phyloP scores from a whole-genome alignment of 1,140 invertebrate genomes.

The Zaprionus kolodkinae region DNA sequence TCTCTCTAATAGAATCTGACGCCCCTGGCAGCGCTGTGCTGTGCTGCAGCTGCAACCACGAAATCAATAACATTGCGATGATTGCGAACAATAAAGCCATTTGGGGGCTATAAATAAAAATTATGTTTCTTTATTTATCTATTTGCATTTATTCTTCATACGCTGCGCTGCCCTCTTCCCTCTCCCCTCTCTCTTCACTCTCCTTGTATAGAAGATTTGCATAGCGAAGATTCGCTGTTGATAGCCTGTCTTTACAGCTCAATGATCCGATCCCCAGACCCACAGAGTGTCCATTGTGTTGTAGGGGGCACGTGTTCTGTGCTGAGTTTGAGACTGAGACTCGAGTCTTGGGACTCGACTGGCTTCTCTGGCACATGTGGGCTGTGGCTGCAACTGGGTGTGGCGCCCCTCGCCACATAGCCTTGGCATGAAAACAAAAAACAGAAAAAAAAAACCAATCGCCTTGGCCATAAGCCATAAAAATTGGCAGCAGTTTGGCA shows the following conservation, averaged over 20 bases:
- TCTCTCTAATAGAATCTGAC: conserved; percentile 48
- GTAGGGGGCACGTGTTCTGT: conserved; percentile 32
- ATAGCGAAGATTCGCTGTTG: conserved; percentile 60
- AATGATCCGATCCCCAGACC: conserved; percentile 24
- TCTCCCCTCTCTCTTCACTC: neutral
- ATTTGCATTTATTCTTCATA: conserved; percentile 54
- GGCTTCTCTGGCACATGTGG: conserved; percentile 43
- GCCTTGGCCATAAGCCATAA: conserved; percentile 44
- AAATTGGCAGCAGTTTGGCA: conserved; percentile 52
- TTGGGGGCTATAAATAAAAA: conserved; percentile 73
- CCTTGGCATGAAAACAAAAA: conserved; percentile 64
- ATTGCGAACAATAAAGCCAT: conserved; percentile 74
- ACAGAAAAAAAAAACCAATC: conserved; percentile 30
- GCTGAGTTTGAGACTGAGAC: neutral
- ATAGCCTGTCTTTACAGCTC: conserved; percentile 52
- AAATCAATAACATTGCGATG: conserved; percentile 60
- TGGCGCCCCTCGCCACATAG: conserved; percentile 53
- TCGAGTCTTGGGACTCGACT: neutral
- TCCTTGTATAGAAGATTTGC: conserved; percentile 38
- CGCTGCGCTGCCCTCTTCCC: no score
- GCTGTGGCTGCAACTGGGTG: conserved; percentile 48
- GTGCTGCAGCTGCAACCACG: conserved; percentile 49
- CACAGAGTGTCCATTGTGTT: conserved; percentile 58
- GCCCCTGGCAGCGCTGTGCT: conserved; percentile 49
- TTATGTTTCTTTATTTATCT: conserved; percentile 65